Conservation (phyloP, 2,797 vertebrate species). For the Pangasius larnaudii region DNA sequence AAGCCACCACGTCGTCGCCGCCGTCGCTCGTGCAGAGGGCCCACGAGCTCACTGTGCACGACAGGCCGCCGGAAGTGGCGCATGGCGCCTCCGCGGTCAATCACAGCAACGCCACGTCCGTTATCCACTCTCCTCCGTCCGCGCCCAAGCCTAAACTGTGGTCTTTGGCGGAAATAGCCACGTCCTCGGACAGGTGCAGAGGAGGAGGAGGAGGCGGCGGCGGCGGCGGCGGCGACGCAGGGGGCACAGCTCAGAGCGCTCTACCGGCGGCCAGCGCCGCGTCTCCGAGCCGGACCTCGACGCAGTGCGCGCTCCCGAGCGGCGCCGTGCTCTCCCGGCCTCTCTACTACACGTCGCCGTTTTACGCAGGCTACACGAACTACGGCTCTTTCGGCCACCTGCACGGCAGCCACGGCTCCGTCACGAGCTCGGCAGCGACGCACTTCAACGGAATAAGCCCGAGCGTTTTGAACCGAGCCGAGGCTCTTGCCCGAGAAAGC, state of each 20-base stretch:
- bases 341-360: slow-evolving; percentile 95
- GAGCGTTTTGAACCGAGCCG: slow-evolving; percentile 95
- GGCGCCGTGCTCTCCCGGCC: slow-evolving; percentile 91
- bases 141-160: slow-evolving; percentile 94
- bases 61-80: slow-evolving; percentile 76
- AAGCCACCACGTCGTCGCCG: slow-evolving; percentile 80
- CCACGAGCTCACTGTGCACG: slow-evolving; percentile 71
- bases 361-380: slow-evolving; percentile 99
- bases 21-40: slow-evolving; percentile 75
- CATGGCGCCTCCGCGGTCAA: slow-evolving; percentile 59
- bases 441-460: slow-evolving; percentile 99
- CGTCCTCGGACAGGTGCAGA: slow-evolving; percentile 93
- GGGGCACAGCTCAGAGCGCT: slow-evolving; percentile 74
- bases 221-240: slow-evolving; percentile 38
- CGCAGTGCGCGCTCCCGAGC: slow-evolving; percentile 87
- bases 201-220: slow-evolving; percentile 69
- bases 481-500: slow-evolving; percentile 92
- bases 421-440: slow-evolving; percentile 74
- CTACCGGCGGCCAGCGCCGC: slow-evolving; percentile 74
- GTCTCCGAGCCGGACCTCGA: slow-evolving; percentile 76
- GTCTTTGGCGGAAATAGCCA: slow-evolving; percentile 96
- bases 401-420: slow-evolving; percentile 86
- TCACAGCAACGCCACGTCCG: slow-evolving; percentile 83
- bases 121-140: slow-evolving; percentile 89
- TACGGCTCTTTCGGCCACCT: slow-evolving; percentile 95